phyloP scores from a whole-genome alignment of 2,113 vertebrate genomes.

The Gulo gulo region DNA sequence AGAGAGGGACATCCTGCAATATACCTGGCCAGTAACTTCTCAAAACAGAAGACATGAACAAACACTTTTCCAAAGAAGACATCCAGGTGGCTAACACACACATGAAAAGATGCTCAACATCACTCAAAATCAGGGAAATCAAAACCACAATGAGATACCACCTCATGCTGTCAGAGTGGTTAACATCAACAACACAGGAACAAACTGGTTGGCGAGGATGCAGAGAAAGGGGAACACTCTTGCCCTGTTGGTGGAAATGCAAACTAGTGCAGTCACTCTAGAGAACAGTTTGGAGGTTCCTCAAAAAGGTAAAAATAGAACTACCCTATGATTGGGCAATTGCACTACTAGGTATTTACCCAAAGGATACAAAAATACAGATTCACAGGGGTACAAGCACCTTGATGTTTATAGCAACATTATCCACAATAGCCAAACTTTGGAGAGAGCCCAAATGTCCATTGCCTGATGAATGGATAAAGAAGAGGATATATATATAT shows the following conservation, averaged over 20 bases:
- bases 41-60: not conserved
- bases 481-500: not conserved
- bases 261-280: not conserved
- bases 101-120: not conserved
- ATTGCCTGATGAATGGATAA: not conserved
- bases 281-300: not conserved
- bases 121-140: not conserved
- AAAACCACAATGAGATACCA: not conserved
- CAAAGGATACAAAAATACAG: not conserved
- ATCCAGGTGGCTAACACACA: no score
- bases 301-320: not conserved
- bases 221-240: not conserved
- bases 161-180: not conserved
- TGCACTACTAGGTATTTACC: not conserved
- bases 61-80: not conserved
- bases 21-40: not conserved
- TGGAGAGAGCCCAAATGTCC: not conserved
- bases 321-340: not conserved
- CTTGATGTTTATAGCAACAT: not conserved
- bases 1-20: not conserved
- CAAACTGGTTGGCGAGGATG: not conserved
- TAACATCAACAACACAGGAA: not conserved
- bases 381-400: not conserved
- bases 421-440: not conserved
- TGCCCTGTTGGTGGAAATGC: not conserved